Conservation (phyloP, 2,113 vertebrate genomes). For the Chroicocephalus ridibundus region DNA sequence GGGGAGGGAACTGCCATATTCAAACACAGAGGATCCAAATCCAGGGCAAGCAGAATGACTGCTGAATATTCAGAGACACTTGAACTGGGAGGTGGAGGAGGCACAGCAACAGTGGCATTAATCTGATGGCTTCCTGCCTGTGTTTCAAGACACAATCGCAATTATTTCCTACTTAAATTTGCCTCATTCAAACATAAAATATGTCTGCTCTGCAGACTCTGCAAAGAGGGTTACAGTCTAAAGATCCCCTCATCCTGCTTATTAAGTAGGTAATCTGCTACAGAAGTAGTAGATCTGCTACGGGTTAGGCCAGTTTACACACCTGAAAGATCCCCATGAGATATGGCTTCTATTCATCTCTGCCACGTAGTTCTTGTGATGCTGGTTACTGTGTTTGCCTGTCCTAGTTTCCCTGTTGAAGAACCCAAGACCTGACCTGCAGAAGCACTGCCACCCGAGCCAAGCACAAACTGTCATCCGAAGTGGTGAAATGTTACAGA, state of each 20-base stretch:
- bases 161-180: not conserved
- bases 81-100: not conserved
- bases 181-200: not conserved
- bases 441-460: not conserved
- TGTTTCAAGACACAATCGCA: not conserved
- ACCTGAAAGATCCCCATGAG: not conserved
- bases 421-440: not conserved
- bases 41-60: not conserved
- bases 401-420: not conserved
- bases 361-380: not conserved
- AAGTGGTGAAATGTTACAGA: not conserved
- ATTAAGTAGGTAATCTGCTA: not conserved
- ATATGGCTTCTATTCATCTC: not conserved
- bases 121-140: not conserved
- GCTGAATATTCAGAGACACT: not conserved
- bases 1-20: not conserved
- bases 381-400: not conserved
- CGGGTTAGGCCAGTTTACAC: not conserved
- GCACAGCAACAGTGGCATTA: not conserved
- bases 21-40: not conserved
- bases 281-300: not conserved
- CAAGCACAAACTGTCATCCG: rapidly evolving
- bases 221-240: not conserved
- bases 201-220: not conserved
- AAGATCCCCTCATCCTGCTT: not conserved